Evolutionary conservation across 2,113 vertebrate species (phyloP).

Genomic region (Scalopus aquaticus): DNA sequence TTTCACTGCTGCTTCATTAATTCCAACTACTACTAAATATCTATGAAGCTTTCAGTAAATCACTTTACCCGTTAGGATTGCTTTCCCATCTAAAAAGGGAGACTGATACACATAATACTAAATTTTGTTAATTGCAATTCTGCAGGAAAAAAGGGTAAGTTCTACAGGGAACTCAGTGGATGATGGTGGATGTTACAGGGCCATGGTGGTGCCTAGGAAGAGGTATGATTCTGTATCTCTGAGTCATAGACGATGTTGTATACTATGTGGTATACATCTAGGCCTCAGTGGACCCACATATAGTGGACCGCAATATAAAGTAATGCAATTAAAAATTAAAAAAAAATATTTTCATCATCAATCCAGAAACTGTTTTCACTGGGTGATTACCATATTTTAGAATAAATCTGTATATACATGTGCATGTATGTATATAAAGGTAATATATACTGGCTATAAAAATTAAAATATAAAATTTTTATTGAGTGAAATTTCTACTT

Average conservation of each 20-base stretch:
- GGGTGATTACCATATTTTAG: background rate
- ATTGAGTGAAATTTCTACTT: background rate
- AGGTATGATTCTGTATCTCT: too few species aligned
- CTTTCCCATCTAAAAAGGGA: background rate
- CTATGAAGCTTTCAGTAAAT: background rate
- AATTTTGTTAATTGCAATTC: background rate
- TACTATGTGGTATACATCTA: too few species aligned
- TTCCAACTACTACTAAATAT: background rate
- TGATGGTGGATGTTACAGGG: too few species aligned
- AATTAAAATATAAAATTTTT: background rate
- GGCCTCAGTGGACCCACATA: too few species aligned
- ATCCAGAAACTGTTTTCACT: background rate
- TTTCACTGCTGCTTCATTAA: background rate
- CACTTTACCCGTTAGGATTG: background rate
- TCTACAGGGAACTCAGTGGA: background rate
- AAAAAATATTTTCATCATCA: background rate
- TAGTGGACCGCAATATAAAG: too few species aligned
- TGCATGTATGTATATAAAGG: background rate
- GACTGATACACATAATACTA: background rate
- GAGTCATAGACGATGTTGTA: too few species aligned
- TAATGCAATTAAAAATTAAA: too few species aligned
- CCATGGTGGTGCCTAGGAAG: too few species aligned
- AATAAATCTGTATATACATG: background rate
- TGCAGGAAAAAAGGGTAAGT: background rate
- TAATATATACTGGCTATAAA: background rate